Conservation (phyloP, 2,888 invertebrate species). For the Oscheius onirici region DNA sequence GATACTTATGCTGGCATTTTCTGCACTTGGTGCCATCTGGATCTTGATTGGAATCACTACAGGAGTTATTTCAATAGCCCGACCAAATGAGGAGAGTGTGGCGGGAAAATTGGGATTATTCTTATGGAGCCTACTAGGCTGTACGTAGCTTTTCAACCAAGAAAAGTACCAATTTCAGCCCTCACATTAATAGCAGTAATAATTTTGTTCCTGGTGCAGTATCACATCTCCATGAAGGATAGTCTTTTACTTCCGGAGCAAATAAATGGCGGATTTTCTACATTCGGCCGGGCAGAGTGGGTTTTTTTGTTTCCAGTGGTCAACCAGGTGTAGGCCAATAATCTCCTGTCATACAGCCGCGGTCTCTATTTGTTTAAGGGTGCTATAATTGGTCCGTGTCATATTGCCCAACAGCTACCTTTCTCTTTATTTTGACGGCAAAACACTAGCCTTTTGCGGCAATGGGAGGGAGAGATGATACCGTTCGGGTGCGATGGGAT, state of each 20-base stretch:
- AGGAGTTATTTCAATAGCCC: constrained; percentile 6
- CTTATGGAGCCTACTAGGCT: constrained; percentile 17
- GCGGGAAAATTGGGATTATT: constrained; percentile 4
- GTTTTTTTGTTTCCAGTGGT: neutral
- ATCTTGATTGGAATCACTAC: constrained; percentile 4
- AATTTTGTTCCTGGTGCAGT: constrained; percentile 20
- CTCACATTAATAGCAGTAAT: constrained; percentile 5
- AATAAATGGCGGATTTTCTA: constrained; percentile 23
- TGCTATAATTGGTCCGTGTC: constrained; percentile 31
- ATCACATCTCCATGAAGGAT: constrained; percentile 12
- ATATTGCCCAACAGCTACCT: neutral
- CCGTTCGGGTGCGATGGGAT: neutral
- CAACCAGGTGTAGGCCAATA: constrained; percentile 18
- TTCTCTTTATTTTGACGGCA: neutral
- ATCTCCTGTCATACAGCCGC: constrained; percentile 26
- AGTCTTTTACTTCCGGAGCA: constrained; percentile 26
- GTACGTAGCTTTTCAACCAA: neutral
- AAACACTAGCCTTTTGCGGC: neutral
- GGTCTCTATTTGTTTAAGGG: constrained; percentile 15
- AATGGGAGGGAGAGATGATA: neutral
- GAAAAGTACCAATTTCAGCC: constrained; percentile 1
- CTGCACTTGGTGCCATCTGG: constrained; percentile 19
- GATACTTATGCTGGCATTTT: constrained; percentile 21
- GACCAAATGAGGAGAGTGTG: neutral
- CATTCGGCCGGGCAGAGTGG: constrained; percentile 14